A percentile compares a stretch with the other conserved stretches of the same genome.
Conservation (phyloP, 23 tunicate genomes). For the Trididemnum clinides region DNA sequence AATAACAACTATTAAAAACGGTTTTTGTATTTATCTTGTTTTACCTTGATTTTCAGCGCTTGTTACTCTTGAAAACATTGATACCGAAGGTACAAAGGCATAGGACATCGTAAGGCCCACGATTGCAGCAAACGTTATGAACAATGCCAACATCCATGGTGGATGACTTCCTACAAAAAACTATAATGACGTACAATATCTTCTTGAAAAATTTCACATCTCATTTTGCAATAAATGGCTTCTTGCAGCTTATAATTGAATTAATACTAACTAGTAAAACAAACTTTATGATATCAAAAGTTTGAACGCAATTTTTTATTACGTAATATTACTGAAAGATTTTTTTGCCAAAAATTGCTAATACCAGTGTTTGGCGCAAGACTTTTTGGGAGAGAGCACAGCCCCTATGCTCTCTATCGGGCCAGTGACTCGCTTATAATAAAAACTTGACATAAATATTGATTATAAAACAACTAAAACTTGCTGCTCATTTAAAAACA, state of each 20-base stretch:
- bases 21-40: not conserved
- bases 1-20: no score
- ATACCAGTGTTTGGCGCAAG: no score
- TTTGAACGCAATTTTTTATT: no score
- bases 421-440: no score
- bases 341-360: no score
- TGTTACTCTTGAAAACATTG: constrained; percentile 67
- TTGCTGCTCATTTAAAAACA: not conserved
- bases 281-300: no score
- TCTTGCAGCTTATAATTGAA: no score
- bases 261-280: not conserved
- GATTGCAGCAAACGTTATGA: constrained; percentile 3
- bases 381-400: no score
- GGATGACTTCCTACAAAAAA: not conserved
- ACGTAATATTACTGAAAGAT: no score
- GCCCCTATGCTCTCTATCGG: no score
- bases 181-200: not conserved
- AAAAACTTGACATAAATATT: no score
- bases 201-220: not conserved
- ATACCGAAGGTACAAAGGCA: constrained; percentile 49
- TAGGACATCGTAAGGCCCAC: constrained; percentile 33
- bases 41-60: constrained; percentile 61
- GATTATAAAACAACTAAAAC: no score
- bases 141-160: constrained; percentile 44
- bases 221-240: not conserved